Evolutionary conservation across 2,888 invertebrate species (phyloP).

Genomic region (Drosophila neonasuta): DNA sequence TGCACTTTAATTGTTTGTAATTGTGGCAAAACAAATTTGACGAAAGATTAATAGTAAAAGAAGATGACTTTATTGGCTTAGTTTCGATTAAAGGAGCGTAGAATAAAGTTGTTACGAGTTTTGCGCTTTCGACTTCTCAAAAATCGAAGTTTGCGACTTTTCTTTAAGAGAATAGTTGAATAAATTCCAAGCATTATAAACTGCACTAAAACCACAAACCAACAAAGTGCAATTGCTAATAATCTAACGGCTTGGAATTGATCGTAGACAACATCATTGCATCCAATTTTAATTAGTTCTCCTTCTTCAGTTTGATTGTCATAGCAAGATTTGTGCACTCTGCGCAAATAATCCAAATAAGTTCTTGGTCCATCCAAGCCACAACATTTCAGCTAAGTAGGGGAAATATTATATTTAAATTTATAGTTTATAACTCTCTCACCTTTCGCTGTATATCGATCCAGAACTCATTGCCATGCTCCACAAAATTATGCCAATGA

Average conservation of each 20-base stretch:
- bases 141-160: neutral
- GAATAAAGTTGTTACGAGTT: neutral
- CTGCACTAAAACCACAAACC: slow-evolving; percentile 21
- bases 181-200: neutral
- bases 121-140: neutral
- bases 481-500: slow-evolving; percentile 27
- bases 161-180: neutral
- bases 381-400: slow-evolving; percentile 43
- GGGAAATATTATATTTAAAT: neutral
- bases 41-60: neutral
- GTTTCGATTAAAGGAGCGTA: neutral
- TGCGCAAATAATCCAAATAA: slow-evolving; percentile 37
- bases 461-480: slow-evolving; percentile 30
- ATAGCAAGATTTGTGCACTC: slow-evolving; percentile 39
- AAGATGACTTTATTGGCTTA: neutral
- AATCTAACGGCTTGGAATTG: neutral
- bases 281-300: slow-evolving; percentile 36
- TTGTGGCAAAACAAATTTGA: neutral
- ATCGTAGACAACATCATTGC: slow-evolving; percentile 26
- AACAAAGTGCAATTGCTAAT: slow-evolving; percentile 16
- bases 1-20: neutral
- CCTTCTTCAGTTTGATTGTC: neutral
- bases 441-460: slow-evolving; percentile 30
- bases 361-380: slow-evolving; percentile 47
- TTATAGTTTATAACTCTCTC: no score